A percentile compares a stretch with the other conserved stretches of the same genome.
phyloP scores from a whole-genome alignment of 2,113 vertebrate genomes.

The Forbesichthys agassizii region DNA sequence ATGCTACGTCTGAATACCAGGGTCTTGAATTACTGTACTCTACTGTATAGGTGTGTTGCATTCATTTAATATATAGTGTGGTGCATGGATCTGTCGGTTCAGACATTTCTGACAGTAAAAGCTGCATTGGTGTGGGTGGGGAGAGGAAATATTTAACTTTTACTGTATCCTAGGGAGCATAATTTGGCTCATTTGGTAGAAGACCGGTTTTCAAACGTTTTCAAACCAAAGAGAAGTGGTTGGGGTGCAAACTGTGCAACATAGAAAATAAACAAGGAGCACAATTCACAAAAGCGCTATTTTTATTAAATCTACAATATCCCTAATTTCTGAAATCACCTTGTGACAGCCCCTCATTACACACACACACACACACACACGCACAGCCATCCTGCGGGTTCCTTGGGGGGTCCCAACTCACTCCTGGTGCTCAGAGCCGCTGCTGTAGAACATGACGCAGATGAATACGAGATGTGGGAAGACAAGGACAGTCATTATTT shows the following conservation, averaged over 20 bases:
- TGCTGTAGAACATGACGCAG: conserved; percentile 13
- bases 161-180: conserved; percentile 10
- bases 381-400: too few species aligned
- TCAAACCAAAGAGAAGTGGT: too few species aligned
- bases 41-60: conserved; percentile 8
- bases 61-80: conserved; percentile 22
- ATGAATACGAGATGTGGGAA: conserved; percentile 50
- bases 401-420: too few species aligned
- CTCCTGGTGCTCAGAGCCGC: too few species aligned
- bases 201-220: too few species aligned
- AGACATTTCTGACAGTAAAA: conserved; percentile 40
- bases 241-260: too few species aligned
- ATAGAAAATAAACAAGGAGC: too few species aligned
- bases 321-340: too few species aligned
- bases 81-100: conserved; percentile 28
- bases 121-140: conserved; percentile 20
- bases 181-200: conserved; percentile 5
- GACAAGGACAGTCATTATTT: conserved; percentile 68
- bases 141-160: conserved; percentile 26
- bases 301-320: too few species aligned
- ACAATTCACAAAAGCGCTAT: too few species aligned
- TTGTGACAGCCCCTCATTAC: too few species aligned
- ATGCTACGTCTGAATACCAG: conserved; percentile 16
- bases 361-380: too few species aligned
- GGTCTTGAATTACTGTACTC: not conserved